A percentile compares a stretch with the other conserved stretches of the same genome.
Conservation (phyloP, 92 coral and sea anemone species). For the Paragorgia papillata region DNA sequence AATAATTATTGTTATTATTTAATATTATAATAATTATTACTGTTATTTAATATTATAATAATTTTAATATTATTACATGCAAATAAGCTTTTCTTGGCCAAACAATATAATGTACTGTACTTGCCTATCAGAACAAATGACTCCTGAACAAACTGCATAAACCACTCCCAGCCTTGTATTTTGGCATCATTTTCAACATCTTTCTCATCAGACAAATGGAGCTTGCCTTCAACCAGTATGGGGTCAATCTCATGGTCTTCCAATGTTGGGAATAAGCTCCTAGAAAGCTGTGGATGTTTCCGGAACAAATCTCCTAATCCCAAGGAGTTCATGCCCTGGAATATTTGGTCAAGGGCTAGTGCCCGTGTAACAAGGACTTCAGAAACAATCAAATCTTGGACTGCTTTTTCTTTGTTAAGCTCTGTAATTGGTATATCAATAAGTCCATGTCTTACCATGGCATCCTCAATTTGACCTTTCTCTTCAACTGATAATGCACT, state of each 20-base stretch:
- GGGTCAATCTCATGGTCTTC: slow-evolving; percentile 45
- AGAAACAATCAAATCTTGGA: slow-evolving; percentile 57
- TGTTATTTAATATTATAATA: not conserved
- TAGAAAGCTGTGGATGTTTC: slow-evolving; percentile 39
- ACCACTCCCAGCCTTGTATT: slow-evolving; percentile 9
- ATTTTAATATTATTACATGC: not conserved
- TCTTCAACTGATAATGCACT: slow-evolving; percentile 3
- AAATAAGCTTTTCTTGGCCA: not conserved
- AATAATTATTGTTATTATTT: too few species aligned
- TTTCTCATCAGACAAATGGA: slow-evolving; percentile 1
- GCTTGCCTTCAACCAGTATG: slow-evolving; percentile 7
- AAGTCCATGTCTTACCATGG: slow-evolving; percentile 62
- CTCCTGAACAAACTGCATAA: slow-evolving; percentile 7
- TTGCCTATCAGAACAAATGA: not conserved
- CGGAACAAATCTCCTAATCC: slow-evolving; percentile 65
- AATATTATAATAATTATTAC: too few species aligned
- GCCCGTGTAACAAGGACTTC: too few species aligned
- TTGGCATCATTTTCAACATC: slow-evolving; percentile 20
- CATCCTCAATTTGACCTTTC: slow-evolving; percentile 61
- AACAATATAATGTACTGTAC: not conserved
- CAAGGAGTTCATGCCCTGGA: slow-evolving; percentile 50
- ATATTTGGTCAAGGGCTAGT: slow-evolving; percentile 59
- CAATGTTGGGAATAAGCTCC: slow-evolving; percentile 46
- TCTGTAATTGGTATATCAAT: slow-evolving; percentile 61
- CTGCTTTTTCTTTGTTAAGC: slow-evolving; percentile 58